Percentiles rank a stretch among this genome's conserved stretches.
phyloP scores from a whole-genome alignment of 2,888 invertebrate species.

The Hirudinaria manillensis region DNA sequence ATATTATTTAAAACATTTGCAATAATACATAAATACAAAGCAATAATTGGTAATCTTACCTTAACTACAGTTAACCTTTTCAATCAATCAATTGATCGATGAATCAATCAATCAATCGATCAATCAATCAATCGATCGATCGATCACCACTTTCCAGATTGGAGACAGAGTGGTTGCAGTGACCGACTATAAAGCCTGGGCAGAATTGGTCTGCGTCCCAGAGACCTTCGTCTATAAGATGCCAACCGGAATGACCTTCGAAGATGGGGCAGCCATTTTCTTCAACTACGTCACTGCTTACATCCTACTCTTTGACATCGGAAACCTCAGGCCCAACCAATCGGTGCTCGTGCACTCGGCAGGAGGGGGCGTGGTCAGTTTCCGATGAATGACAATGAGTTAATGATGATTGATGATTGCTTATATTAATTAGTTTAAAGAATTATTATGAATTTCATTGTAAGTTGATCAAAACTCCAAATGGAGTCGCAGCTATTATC shows the following conservation, averaged over 20 bases:
- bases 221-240: constrained; percentile 64
- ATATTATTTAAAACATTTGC: too few relatives aligned
- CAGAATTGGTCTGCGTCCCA: constrained; percentile 71
- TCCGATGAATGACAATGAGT: background rate
- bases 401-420: background rate
- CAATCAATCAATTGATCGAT: too few relatives aligned
- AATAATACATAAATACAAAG: too few relatives aligned
- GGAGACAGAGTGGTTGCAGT: constrained; percentile 68
- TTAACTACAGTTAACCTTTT: too few relatives aligned
- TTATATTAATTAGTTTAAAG: background rate
- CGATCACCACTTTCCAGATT: constrained; percentile 43
- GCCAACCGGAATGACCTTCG: constrained; percentile 54
- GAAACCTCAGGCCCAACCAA: constrained; percentile 71
- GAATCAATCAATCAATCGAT: too few relatives aligned
- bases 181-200: constrained; percentile 79
- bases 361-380: constrained; percentile 75
- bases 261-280: constrained; percentile 74
- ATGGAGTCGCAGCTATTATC: background rate
- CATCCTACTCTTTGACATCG: constrained; percentile 76
- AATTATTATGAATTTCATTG: too few relatives aligned
- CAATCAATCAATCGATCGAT: too few relatives aligned
- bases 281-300: constrained; percentile 81
- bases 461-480: too few relatives aligned
- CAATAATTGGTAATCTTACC: too few relatives aligned
- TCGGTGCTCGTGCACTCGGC: constrained; percentile 76